These are phyloP conservation scores for Panulirus ornatus DNA, from an alignment of 1,140 invertebrate genomes.

Conservation along the genomic window DNA sequence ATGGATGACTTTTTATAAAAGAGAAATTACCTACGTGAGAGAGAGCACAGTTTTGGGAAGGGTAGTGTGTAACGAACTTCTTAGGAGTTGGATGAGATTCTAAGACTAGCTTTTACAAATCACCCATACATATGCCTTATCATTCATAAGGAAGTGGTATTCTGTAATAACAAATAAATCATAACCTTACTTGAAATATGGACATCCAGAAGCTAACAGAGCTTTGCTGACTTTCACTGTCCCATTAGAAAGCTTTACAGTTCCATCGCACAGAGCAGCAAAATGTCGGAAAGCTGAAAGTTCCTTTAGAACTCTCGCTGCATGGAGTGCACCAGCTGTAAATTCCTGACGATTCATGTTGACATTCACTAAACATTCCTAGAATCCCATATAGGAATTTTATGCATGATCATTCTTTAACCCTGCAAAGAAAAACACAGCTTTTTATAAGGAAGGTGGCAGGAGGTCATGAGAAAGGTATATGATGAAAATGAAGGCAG, in stretches of 20 bases:
- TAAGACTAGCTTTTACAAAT: too few species aligned
- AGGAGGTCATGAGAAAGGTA: too few species aligned
- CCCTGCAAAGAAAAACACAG: not conserved
- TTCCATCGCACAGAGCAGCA: conserved; percentile 51
- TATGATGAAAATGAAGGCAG: too few species aligned
- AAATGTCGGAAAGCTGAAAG: conserved; percentile 35
- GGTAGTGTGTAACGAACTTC: too few species aligned
- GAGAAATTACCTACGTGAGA: too few species aligned
- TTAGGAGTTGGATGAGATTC: too few species aligned
- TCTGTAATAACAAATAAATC: not conserved
- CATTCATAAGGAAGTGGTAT: too few species aligned
- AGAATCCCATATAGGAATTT: not conserved
- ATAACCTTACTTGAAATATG: conserved; percentile 54
- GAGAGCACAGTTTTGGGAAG: too few species aligned
- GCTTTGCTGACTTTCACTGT: conserved; percentile 58
- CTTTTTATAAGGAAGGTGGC: too few species aligned
- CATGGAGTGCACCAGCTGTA: conserved; percentile 44
- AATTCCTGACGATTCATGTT: conserved; percentile 46
- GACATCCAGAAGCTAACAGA: conserved; percentile 55
- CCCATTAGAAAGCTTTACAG: conserved; percentile 44
- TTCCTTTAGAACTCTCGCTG: conserved; percentile 43
- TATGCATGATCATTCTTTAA: not conserved
- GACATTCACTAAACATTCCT: not conserved
- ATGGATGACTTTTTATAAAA: too few species aligned
- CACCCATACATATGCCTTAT: too few species aligned